Conservation (phyloP, 2,888 invertebrate genomes). For the Lobophora halterata region DNA sequence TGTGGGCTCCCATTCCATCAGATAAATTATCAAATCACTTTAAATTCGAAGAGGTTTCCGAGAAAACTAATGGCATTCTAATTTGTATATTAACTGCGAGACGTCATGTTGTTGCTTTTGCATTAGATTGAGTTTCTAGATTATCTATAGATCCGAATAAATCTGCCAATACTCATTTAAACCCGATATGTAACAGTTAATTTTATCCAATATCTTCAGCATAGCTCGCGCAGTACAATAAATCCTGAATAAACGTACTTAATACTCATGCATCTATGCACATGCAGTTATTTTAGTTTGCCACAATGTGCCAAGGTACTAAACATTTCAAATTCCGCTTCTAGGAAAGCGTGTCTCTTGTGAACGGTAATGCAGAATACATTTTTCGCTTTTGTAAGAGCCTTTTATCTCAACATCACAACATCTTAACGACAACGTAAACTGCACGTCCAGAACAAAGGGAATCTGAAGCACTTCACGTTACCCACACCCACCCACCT, state of each 20-base stretch:
- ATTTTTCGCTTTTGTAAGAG: slow-evolving; percentile 24
- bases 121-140: too few species aligned
- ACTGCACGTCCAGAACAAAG: slow-evolving; percentile 33
- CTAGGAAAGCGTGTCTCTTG: slow-evolving; percentile 16
- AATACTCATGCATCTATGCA: background rate
- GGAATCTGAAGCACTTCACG: slow-evolving; percentile 14
- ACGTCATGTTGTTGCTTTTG: too few species aligned
- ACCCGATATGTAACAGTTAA: too few species aligned
- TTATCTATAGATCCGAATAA: too few species aligned
- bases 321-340: slow-evolving; percentile 20
- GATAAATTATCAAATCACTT: slow-evolving; percentile 23
- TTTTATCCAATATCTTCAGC: too few species aligned
- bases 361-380: slow-evolving; percentile 11
- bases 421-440: slow-evolving; percentile 30
- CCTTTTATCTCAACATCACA: slow-evolving; percentile 32
- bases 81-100: too few species aligned
- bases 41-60: slow-evolving; percentile 12
- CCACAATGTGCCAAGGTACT: slow-evolving; percentile 32
- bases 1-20: slow-evolving; percentile 9
- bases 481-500: slow-evolving; percentile 1
- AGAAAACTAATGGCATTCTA: too few species aligned
- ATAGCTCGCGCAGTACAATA: slow-evolving; percentile 2
- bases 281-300: slow-evolving; percentile 28
- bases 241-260: slow-evolving; percentile 1
- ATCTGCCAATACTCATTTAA: too few species aligned